Conservation (phyloP, 1,140 invertebrate genomes). For the Hylaeus anthracinus region DNA sequence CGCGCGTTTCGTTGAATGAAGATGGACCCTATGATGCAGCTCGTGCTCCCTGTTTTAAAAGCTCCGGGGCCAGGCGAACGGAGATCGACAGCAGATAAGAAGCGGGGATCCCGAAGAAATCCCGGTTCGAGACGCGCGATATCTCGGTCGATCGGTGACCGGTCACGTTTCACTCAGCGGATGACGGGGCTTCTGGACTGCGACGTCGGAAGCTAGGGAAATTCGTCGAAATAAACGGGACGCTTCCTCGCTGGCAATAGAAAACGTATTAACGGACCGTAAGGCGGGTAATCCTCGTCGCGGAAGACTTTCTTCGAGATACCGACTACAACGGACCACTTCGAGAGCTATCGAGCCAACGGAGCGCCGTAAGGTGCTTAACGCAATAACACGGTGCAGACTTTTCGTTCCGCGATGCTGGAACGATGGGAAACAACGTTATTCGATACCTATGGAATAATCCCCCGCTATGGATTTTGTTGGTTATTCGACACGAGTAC, state of each 20-base stretch:
- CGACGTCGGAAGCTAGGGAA: conserved; percentile 26
- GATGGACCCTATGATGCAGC: conserved; percentile 52
- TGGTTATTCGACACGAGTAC: too few relatives aligned
- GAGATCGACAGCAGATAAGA: conserved; percentile 56
- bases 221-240: conserved; percentile 46
- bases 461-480: too few relatives aligned
- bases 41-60: conserved; percentile 42
- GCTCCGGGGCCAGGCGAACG: conserved; percentile 5
- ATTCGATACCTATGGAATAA: neutral
- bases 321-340: conserved; percentile 21
- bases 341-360: neutral
- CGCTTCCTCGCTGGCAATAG: conserved; percentile 15
- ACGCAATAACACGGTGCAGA: conserved; percentile 22
- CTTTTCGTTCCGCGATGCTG: neutral
- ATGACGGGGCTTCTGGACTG: conserved; percentile 24
- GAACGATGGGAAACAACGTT: neutral
- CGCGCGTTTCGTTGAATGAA: conserved; percentile 54
- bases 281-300: conserved; percentile 29
- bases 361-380: conserved; percentile 10
- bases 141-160: conserved; percentile 58
- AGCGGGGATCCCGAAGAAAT: conserved; percentile 47
- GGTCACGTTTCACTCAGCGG: conserved; percentile 49
- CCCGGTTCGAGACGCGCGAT: conserved; percentile 55
- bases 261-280: conserved; percentile 37
- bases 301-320: neutral